Base-by-base conservation (phyloP, 2,888 invertebrate genomes). In the Drosophila crucigera region DNA sequence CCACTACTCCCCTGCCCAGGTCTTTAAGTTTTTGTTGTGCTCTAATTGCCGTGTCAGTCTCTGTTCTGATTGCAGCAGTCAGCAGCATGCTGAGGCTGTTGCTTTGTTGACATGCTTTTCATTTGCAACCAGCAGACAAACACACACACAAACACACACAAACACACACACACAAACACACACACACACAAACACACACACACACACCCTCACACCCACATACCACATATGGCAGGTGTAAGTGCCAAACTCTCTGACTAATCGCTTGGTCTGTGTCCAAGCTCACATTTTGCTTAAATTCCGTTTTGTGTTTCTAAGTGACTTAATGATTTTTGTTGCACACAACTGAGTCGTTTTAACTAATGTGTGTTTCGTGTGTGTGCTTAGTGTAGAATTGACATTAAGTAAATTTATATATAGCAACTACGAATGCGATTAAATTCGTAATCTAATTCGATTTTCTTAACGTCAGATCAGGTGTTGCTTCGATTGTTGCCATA, bases 41-140 rank as follows among this genome's bases (percentile, higher is more conserved):
- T 88, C 89, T 85, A 90, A 85, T 85, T 90, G 85, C 85, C 86
- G 70, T 88, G 85, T 90, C 85, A 90, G 89, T 60, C 59, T 39
- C 19, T 56, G 76, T 65, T 73, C 72, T 81, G 90, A 90, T 90
- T 85, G 85, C 81, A 65, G 65, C 50, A 77, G 63, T 65, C 69
- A 43, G 60, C 6, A 31, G 31, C 72, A 65, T 39, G 66, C 50
- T 33, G 50, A 31, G 28, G 49, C 62, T 68, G 64, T 67, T 76
- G 72, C 66, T 70, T 70, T 89, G 82, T 74, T 89, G 87, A 83
- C 78, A 71, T 60, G 53, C 70, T 68, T 68, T 80, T 82, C 82
- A 71, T 68, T 68, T 78, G 68, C 75, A 71, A 31, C 56, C 55
- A 52, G 52, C 60, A 52, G 37, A 16, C 68, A 28, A 47, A 37